These are phyloP conservation scores for Drosophila dunni DNA, from an alignment of 1,140 invertebrate species.

Conservation along the genomic window DNA sequence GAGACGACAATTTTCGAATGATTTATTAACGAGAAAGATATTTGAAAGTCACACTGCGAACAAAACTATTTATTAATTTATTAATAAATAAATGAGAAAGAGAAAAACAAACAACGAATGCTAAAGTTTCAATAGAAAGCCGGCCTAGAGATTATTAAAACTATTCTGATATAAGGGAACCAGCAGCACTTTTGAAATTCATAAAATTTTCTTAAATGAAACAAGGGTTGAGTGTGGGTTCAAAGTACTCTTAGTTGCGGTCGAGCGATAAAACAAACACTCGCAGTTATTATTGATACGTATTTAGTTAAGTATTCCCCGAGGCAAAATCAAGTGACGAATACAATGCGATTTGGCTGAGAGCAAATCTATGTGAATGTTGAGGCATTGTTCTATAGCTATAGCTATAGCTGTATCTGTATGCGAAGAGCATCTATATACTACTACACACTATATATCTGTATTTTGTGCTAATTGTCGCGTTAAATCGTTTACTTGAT, in stretches of 20 bases:
- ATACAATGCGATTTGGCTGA: slow-evolving; percentile 1
- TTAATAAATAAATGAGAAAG: slow-evolving; percentile 26
- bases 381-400: slow-evolving; percentile 21
- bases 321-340: slow-evolving; percentile 10
- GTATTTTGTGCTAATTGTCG: slow-evolving; percentile 56
- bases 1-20: not conserved
- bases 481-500: slow-evolving; percentile 62
- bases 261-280: slow-evolving; percentile 3
- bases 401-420: slow-evolving; percentile 11
- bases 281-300: slow-evolving; percentile 12
- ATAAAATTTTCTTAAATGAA: slow-evolving; percentile 3
- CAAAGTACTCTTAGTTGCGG: slow-evolving; percentile 51
- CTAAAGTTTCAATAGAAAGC: slow-evolving; percentile 23
- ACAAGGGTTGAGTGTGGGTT: slow-evolving; percentile 25
- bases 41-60: slow-evolving; percentile 5
- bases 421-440: slow-evolving; percentile 2
- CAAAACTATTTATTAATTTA: slow-evolving; percentile 7
- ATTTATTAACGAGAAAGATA: slow-evolving; percentile 13
- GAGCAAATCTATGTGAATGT: slow-evolving; percentile 9
- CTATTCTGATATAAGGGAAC: slow-evolving; percentile 32
- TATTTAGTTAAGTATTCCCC: slow-evolving; percentile 20
- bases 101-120: slow-evolving; percentile 11
- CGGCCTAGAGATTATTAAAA: slow-evolving; percentile 18
- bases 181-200: slow-evolving; percentile 38
- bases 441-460: slow-evolving; percentile 27